Conservation (phyloP, 2,888 invertebrate species). For the Caradrina kadenii region DNA sequence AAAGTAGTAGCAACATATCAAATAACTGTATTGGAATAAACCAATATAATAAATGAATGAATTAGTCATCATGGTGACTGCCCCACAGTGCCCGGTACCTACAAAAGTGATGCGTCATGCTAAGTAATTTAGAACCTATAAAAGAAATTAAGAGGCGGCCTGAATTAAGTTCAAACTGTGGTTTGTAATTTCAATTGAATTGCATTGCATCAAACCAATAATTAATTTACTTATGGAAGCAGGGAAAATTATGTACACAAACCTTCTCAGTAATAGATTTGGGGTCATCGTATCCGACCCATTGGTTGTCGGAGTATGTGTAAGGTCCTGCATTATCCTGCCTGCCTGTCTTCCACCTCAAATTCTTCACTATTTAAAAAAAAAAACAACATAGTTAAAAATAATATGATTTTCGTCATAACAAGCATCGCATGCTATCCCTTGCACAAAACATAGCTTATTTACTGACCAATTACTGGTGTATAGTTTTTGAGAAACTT, state of each 20-base stretch:
- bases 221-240: neutral
- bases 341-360: slow-evolving; percentile 92
- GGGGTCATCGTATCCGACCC: slow-evolving; percentile 97
- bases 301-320: slow-evolving; percentile 94
- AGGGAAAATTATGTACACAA: neutral
- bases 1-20: too few species aligned
- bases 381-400: neutral
- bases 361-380: slow-evolving; percentile 89
- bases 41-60: slow-evolving; percentile 11
- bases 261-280: slow-evolving; percentile 94
- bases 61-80: neutral
- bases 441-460: too few species aligned
- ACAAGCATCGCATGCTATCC: neutral
- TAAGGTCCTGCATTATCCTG: slow-evolving; percentile 93
- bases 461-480: too few species aligned
- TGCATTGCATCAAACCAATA: slow-evolving; percentile 13
- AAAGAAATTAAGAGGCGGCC: slow-evolving; percentile 22
- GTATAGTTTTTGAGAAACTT: too few species aligned
- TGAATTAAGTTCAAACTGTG: slow-evolving; percentile 39
- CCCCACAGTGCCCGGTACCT: neutral
- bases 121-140: slow-evolving; percentile 32
- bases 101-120: slow-evolving; percentile 33
- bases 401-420: too few species aligned
- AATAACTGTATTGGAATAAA: neutral
- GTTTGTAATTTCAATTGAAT: slow-evolving; percentile 33